Evolutionary conservation across 2,888 invertebrate species (phyloP), one percentile per base, ranked within the genome.

Genomic region (Dynastes maya): DNA sequence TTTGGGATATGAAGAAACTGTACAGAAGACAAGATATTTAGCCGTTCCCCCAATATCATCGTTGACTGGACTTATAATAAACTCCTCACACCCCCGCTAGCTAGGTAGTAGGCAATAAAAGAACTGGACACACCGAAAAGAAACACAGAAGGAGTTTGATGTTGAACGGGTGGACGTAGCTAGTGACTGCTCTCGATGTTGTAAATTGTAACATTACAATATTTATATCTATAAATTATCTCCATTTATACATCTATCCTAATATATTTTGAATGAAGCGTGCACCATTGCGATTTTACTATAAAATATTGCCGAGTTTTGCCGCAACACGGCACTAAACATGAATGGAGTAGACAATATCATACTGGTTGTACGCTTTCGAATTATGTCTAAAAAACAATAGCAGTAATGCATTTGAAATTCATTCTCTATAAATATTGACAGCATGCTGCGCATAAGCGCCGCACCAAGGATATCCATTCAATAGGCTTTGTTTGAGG

Each of bases 401-500:
- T 22, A 13, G 22, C 16, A 55, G 55, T 13, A 55, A 5, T 55
- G 55, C 55, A 16, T 55, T 55, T 55, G 55, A 55, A n/a, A n/a
- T n/a, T 55, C 22, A 55, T 55, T n/a, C 2, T 8, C 55, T 55
- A n/a, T 55, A n/a, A n/a, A 55, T n/a, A 55, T 55, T 53, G 5
- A 53, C 53, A 53, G n/a, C 55, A 22, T 55, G 32, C 22, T 55
- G 8, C 22, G 55, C 22, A 45, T 55, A n/a, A 4, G 6, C 22
- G 8, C 55, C 13, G 22, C 0, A 13, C 22, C 8, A 55, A 55
- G 22, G 55, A 22, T 55, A 16, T 55, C 13, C 22, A 9, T n/a
- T 64, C 64, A 64, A 13, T 37, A 37, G 64, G 29, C 64, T 64
- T 68, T 68, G 51, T 45, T 8, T 68, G 37, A 68, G 27, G 9